These are phyloP conservation scores for Oryzias woworae DNA, from an alignment of 2,113 vertebrate species.

Conservation along the genomic window DNA sequence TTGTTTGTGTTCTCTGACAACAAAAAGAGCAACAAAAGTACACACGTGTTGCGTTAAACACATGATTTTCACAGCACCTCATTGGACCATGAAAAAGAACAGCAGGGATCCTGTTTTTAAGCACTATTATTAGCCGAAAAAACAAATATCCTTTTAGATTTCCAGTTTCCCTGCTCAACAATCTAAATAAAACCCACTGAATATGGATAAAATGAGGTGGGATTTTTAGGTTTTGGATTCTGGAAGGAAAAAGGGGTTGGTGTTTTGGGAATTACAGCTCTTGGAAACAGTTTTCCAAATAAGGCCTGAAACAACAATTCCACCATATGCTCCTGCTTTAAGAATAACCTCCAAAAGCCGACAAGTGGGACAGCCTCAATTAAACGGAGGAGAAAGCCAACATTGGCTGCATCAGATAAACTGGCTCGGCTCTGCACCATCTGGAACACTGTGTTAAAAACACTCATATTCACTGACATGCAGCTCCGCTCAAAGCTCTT, in stretches of 20 bases:
- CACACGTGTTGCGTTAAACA: background rate
- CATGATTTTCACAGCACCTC: constrained; percentile 20
- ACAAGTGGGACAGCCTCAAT: constrained; percentile 28
- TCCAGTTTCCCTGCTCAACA: constrained; percentile 24
- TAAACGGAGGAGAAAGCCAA: constrained; percentile 19
- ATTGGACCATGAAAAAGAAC: constrained; percentile 42
- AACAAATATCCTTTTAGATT: constrained; percentile 45
- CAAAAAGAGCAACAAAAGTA: constrained; percentile 14
- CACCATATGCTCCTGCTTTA: constrained; percentile 55
- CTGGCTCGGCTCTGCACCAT: constrained; percentile 25
- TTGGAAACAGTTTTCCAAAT: constrained; percentile 39
- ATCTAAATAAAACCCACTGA: constrained; percentile 32
- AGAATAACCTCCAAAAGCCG: constrained; percentile 33
- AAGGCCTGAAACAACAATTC: constrained; percentile 21
- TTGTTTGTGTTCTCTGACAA: constrained; percentile 12
- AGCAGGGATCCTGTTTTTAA: constrained; percentile 37
- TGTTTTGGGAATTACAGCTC: constrained; percentile 23
- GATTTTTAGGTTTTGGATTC: constrained; percentile 34
- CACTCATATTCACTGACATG: background rate
- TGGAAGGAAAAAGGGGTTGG: constrained; percentile 13
- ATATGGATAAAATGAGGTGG: constrained; percentile 41
- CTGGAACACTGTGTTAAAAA: constrained; percentile 8
- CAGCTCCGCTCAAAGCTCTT: background rate
- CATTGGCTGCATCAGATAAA: constrained; percentile 10
- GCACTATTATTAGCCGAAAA: constrained; percentile 43